Evolutionary conservation across 2,888 invertebrate genomes (phyloP).

Genomic region (Thera britannica): DNA sequence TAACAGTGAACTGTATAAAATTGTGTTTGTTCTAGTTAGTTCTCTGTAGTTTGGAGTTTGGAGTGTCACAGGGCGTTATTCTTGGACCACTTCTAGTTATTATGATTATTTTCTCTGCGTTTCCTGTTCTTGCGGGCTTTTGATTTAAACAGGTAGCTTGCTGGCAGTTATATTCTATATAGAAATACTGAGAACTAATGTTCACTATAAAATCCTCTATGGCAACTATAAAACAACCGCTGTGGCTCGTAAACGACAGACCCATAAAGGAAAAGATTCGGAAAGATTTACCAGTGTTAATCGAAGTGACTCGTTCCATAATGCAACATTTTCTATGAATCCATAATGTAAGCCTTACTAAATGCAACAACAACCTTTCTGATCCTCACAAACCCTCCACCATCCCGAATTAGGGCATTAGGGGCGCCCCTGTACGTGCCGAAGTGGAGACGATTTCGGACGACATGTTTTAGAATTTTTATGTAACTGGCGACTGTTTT

Average conservation of each 20-base stretch:
- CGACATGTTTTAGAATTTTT: constrained; percentile 29
- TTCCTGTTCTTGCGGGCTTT: neutral
- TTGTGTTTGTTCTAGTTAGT: constrained; percentile 19
- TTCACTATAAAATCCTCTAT: no score
- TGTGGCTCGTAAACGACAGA: no score
- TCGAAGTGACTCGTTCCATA: constrained; percentile 36
- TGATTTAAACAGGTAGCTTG: no score
- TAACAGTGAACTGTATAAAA: constrained; percentile 18
- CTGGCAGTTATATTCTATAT: no score
- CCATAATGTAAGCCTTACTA: constrained; percentile 40
- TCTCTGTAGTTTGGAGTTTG: constrained; percentile 13
- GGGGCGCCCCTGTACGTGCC: constrained; percentile 39
- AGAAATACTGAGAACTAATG: no score
- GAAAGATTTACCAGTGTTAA: constrained; percentile 31
- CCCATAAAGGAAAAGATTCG: neutral
- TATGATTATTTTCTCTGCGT: neutral
- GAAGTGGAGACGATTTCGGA: constrained; percentile 39
- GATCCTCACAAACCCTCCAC: constrained; percentile 39
- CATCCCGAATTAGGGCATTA: constrained; percentile 42
- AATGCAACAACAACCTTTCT: constrained; percentile 41
- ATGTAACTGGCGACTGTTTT: constrained; percentile 10
- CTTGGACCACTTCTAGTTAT: constrained; percentile 6
- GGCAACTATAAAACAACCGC: no score
- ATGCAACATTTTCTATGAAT: constrained; percentile 43
- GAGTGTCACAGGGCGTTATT: constrained; percentile 24